Percentiles rank a stretch among this genome's conserved stretches.
These are phyloP conservation scores for Esox masquinongy DNA, from an alignment of 2,797 vertebrate genomes.

Conservation along the genomic window DNA sequence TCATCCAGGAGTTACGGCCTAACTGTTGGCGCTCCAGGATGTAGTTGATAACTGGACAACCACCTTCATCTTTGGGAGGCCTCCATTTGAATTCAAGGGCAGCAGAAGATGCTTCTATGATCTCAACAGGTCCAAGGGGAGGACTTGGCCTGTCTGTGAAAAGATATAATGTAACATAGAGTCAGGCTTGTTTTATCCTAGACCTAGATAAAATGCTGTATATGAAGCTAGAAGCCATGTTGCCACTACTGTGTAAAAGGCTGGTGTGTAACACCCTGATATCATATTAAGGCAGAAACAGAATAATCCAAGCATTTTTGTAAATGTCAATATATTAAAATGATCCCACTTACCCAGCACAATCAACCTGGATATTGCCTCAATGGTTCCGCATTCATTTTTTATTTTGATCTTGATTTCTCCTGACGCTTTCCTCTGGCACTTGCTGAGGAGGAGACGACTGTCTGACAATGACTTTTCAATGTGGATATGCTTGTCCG, in stretches of 20 bases:
- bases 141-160: conserved; percentile 83
- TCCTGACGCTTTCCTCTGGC: conserved; percentile 78
- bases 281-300: not conserved
- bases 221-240: not conserved
- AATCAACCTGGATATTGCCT: conserved; percentile 76
- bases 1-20: conserved; percentile 83
- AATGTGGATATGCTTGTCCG: conserved; percentile 69
- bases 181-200: not conserved
- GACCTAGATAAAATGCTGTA: not conserved
- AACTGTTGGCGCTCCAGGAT: conserved; percentile 83
- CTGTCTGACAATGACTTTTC: conserved; percentile 73
- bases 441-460: conserved; percentile 76
- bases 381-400: conserved; percentile 80
- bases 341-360: conserved; percentile 75
- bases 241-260: not conserved
- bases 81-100: conserved; percentile 84
- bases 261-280: not conserved
- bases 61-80: conserved; percentile 82
- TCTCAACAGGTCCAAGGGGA: conserved; percentile 81
- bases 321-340: not conserved
- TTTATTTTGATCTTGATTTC: conserved; percentile 84
- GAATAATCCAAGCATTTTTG: not conserved
- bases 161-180: not conserved
- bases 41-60: conserved; percentile 77
- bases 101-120: conserved; percentile 72